Conservation (phyloP, 2,797 vertebrate genomes). For the Simalia tracyae region DNA sequence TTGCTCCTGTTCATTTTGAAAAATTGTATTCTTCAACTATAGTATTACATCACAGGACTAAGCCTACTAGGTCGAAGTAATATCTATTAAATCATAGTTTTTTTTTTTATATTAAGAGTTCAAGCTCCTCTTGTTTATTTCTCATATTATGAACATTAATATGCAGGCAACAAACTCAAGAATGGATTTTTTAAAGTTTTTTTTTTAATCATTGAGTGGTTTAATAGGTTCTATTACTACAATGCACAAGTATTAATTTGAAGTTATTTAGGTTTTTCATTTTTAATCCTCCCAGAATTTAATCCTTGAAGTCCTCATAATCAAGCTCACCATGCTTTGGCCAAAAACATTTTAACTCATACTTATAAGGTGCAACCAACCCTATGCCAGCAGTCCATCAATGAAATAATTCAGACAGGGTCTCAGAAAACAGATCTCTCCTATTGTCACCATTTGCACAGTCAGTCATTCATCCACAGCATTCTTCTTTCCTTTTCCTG, state of each 20-base stretch:
- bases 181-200: too few species aligned
- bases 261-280: not conserved
- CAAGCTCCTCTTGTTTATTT: too few species aligned
- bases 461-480: not conserved
- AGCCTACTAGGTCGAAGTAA: too few species aligned
- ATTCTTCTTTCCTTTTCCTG: not conserved
- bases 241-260: not conserved
- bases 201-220: not conserved
- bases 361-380: not conserved
- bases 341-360: not conserved
- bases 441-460: not conserved
- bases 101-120: too few species aligned
- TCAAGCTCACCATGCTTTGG: not conserved
- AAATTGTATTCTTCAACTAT: too few species aligned
- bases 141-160: not conserved
- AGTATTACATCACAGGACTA: too few species aligned
- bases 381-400: not conserved
- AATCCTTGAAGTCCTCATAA: not conserved
- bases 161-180: not conserved
- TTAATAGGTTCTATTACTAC: not conserved
- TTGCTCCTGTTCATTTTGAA: too few species aligned
- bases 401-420: not conserved
- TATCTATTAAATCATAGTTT: too few species aligned
- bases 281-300: not conserved
- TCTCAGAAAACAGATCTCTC: not conserved